Conservation (phyloP, 2,113 vertebrate species). For the Thamnophis sirtalis region DNA sequence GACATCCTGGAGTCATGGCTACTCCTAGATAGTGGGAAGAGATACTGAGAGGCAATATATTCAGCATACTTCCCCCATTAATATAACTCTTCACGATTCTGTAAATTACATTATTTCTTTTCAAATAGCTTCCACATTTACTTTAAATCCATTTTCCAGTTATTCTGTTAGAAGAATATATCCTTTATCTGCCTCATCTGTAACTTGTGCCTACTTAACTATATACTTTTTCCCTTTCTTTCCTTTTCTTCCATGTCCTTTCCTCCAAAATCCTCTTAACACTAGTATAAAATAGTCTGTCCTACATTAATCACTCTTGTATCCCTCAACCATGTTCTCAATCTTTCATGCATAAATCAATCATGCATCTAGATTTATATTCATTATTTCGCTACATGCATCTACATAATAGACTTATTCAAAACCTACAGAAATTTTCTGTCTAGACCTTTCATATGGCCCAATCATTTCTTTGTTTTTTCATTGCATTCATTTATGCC, state of each 20-base stretch:
- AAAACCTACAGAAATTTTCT: background rate
- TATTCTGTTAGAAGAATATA: background rate
- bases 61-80: background rate
- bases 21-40: background rate
- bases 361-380: background rate
- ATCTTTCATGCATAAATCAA: background rate
- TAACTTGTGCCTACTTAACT: background rate
- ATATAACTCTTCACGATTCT: background rate
- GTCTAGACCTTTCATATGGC: background rate
- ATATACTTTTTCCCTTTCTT: background rate
- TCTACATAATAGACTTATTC: background rate
- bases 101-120: background rate
- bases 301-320: background rate
- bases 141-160: background rate
- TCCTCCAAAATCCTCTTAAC: background rate
- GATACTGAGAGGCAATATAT: background rate
- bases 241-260: background rate
- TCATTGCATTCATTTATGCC: background rate
- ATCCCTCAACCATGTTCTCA: background rate
- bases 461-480: background rate
- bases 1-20: background rate
- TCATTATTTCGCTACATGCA: background rate
- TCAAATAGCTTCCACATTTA: background rate
- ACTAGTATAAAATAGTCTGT: background rate
- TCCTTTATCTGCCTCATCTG: background rate